These are phyloP conservation scores for Potorous gilbertii DNA, from an alignment of 2,797 vertebrate genomes.

Conservation along the genomic window DNA sequence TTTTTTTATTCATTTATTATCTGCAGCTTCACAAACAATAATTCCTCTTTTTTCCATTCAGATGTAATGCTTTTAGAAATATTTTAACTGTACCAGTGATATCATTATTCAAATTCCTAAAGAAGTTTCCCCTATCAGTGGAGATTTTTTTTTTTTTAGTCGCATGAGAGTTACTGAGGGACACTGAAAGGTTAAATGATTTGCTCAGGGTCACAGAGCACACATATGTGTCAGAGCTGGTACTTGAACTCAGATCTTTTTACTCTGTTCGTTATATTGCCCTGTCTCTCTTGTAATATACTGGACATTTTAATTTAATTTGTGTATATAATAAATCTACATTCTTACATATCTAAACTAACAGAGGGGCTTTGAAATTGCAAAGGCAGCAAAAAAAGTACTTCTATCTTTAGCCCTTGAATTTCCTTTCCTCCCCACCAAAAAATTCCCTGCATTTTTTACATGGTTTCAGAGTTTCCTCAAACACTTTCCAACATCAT, in stretches of 20 bases:
- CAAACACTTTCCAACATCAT: background rate
- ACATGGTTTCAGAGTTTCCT: background rate
- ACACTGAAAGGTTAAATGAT: background rate
- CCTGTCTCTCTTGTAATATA: background rate
- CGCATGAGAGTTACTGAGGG: too few relatives aligned
- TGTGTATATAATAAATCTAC: background rate
- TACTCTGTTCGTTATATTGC: background rate
- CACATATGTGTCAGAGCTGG: background rate
- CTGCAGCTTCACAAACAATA: too few relatives aligned
- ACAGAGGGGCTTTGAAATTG: background rate
- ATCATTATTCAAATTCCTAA: background rate
- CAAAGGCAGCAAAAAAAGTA: background rate
- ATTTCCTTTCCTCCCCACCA: background rate
- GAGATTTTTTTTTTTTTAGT: background rate
- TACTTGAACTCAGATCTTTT: background rate
- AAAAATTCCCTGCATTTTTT: background rate
- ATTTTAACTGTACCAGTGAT: background rate
- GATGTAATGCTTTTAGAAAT: background rate
- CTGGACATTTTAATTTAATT: background rate
- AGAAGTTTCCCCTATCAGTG: background rate
- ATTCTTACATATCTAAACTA: background rate
- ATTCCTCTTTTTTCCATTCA: too few relatives aligned
- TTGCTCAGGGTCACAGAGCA: background rate
- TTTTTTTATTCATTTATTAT: background rate
- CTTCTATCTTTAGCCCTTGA: background rate